Percentiles rank a stretch among this genome's conserved stretches.
Conservation (phyloP, 2,888 invertebrate species). For the Andrena minutula region DNA sequence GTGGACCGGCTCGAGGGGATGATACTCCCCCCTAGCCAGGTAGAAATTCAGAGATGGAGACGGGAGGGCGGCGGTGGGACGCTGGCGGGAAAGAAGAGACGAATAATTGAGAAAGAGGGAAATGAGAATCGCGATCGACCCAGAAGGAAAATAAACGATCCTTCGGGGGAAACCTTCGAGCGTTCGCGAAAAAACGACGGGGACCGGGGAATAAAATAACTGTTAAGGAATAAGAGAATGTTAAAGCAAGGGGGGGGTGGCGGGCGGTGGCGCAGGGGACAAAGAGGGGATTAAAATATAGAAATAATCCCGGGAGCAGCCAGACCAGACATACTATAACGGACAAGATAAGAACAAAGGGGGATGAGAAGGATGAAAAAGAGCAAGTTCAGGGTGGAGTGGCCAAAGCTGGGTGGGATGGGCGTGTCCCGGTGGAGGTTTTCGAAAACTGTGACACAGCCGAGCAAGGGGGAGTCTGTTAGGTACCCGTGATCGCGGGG, state of each 20-base stretch:
- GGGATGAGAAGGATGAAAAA: neutral
- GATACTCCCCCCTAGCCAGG: neutral
- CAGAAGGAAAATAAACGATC: neutral
- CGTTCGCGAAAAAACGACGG: neutral
- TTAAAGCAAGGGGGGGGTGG: neutral
- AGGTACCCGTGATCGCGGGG: constrained; percentile 16
- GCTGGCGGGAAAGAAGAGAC: neutral
- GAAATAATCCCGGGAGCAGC: neutral
- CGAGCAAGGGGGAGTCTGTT: constrained; percentile 9
- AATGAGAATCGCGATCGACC: constrained; percentile 9
- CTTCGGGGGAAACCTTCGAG: neutral
- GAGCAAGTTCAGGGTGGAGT: constrained; percentile 2
- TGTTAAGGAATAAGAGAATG: neutral
- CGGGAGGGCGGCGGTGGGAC: neutral
- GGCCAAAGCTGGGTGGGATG: constrained; percentile 31
- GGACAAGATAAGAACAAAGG: neutral
- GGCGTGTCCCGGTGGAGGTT: constrained; percentile 36
- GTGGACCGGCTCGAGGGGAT: neutral
- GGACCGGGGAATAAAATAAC: neutral
- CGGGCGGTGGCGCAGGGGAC: too few species aligned
- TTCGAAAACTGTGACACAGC: constrained; percentile 40
- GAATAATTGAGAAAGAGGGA: neutral
- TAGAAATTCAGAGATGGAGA: neutral
- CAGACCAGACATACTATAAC: neutral
- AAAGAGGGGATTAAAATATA: neutral